Conservation (phyloP, 2,113 vertebrate species). For the Neodon shergylaensis region DNA sequence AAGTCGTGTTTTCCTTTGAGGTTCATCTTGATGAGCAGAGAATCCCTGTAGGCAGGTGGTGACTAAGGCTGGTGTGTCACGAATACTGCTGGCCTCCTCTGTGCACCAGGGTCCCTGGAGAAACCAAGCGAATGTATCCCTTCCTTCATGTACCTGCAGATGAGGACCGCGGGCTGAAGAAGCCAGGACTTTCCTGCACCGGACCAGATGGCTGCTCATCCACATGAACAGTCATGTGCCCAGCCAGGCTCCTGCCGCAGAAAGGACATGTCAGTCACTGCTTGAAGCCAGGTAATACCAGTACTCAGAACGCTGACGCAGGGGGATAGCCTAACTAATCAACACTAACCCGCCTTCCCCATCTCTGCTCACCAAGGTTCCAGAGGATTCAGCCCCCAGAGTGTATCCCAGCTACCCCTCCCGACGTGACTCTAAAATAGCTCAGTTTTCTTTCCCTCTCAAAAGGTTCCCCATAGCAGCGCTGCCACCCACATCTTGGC, state of each 20-base stretch:
- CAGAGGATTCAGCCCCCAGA: constrained; percentile 11
- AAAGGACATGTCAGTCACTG: neutral
- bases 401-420: neutral
- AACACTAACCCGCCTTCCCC: neutral
- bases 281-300: neutral
- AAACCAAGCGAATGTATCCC: neutral
- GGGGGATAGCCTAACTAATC: neutral
- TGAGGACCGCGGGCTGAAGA: neutral
- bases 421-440: constrained; percentile 2
- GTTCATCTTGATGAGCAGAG: constrained; percentile 6
- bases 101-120: neutral
- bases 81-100: neutral
- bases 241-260: neutral
- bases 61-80: constrained; percentile 62
- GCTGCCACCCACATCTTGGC: constrained; percentile 32
- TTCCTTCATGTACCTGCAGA: neutral
- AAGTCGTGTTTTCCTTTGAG: constrained; percentile 31
- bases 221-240: neutral
- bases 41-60: constrained; percentile 24
- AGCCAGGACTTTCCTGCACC: constrained; percentile 42
- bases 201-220: neutral
- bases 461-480: constrained; percentile 36
- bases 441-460: constrained; percentile 54
- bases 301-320: neutral
- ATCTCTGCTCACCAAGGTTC: neutral